These are phyloP conservation scores for Mus musculus DNA, from an alignment of 2,113 vertebrate species.

Conservation along the genomic window DNA sequence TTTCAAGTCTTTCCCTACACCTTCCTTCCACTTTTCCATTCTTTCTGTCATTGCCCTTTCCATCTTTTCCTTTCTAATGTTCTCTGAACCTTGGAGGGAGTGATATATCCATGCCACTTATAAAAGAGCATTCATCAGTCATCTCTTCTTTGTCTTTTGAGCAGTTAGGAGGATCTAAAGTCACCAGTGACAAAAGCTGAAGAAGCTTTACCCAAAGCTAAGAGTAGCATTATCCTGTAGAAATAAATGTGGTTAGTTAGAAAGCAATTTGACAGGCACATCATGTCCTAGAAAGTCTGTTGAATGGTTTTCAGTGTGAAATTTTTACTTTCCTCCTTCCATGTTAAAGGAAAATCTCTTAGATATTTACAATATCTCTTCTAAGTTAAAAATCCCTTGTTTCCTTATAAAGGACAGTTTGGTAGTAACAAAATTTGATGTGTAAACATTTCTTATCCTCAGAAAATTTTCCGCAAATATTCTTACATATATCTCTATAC, in stretches of 20 bases:
- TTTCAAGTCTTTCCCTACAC: background rate
- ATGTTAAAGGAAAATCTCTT: slow-evolving; percentile 29
- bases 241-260: background rate
- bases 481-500: background rate
- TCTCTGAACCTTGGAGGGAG: background rate
- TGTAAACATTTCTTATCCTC: background rate
- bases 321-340: background rate
- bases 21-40: background rate
- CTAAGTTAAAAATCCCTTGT: slow-evolving; percentile 11
- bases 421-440: background rate
- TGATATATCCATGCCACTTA: background rate
- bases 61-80: background rate
- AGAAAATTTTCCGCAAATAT: background rate
- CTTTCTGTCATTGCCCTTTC: background rate
- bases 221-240: background rate
- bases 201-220: background rate
- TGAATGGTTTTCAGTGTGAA: slow-evolving; percentile 18
- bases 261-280: background rate
- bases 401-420: background rate
- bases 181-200: background rate
- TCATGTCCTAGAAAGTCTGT: background rate
- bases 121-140: background rate
- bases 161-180: background rate
- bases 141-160: background rate
- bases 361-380: background rate